Percentiles rank a stretch among this genome's conserved stretches.
phyloP scores from a whole-genome alignment of 2,888 invertebrate genomes.

The Caenorhabditis angaria region DNA sequence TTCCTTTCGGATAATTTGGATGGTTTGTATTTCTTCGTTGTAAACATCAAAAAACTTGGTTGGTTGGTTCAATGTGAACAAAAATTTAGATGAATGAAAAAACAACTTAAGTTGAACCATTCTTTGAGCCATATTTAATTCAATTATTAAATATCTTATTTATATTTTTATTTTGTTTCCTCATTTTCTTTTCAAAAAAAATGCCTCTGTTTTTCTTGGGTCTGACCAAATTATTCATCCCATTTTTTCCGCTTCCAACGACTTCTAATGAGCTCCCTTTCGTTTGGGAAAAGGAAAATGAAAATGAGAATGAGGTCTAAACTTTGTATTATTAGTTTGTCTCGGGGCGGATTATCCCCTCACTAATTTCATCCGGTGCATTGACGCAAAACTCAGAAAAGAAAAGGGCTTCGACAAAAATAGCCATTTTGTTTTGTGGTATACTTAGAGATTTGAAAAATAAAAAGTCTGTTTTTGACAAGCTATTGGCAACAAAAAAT shows the following conservation, averaged over 20 bases:
- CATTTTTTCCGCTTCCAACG: not conserved
- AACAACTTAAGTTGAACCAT: too few species aligned
- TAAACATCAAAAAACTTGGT: not conserved
- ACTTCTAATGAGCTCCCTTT: not conserved
- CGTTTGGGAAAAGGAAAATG: not conserved
- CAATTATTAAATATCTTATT: too few species aligned
- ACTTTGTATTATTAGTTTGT: not conserved
- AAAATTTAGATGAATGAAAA: too few species aligned
- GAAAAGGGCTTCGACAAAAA: not conserved
- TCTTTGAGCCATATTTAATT: too few species aligned
- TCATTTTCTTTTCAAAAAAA: not conserved
- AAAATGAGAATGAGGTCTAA: not conserved
- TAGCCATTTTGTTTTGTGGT: too few species aligned
- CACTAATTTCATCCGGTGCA: not conserved
- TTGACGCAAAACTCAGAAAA: not conserved
- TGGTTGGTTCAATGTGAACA: not conserved
- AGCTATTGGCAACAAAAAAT: too few species aligned
- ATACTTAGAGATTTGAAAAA: too few species aligned
- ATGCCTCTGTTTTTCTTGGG: too few species aligned
- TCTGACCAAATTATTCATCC: not conserved
- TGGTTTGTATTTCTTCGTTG: not conserved
- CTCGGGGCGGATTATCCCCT: not conserved
- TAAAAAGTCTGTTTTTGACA: too few species aligned
- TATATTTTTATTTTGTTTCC: not conserved
- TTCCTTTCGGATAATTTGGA: slow-evolving; percentile 3